Evolutionary conservation across 1,140 invertebrate genomes (phyloP), one percentile per base, ranked within the genome.

Genomic region (Antheraea pernyi): DNA sequence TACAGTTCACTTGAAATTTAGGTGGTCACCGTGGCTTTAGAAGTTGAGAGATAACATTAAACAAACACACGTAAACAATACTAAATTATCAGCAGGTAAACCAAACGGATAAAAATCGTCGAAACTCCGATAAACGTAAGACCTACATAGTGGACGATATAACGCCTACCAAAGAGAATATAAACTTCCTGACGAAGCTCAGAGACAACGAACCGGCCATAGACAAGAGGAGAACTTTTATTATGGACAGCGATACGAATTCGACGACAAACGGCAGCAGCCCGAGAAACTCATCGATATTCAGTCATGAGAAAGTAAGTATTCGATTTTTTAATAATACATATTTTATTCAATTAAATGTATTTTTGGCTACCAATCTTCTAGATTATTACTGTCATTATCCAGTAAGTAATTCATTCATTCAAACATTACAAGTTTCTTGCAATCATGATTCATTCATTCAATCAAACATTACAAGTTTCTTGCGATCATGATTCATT

Each of bases 251-350:
- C 62, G 92, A 93, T 67, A 92, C 90, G 0, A 91, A 91, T 64
- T 92, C 91, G 0, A 92, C 91, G 0, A 92, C 91, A 0, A 92
- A 91, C 63, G 89, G 91, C 0, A 91, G 91, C 58, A 92, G 91
- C 73, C 88, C 91, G 0, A 77, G 91, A 65, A 92, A 89, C 39
- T 92, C 91, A 7, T 92, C 91, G 0, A 88, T 92, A 67, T 92
- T 89, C 66, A 92, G 89, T 63, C 88, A 91, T 19, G 88, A 91
- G 69, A 89, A 90, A 48, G 64, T 65, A 48, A 48, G 37, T 19
- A n/a, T 18, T 60, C 22, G 6, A 16, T 22, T 61, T 61, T 36
- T 0, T 36, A 53, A 16, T 53, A n/a, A 53, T 0, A 53, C 46
- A 10, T 53, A 13, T 53, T 13, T 13, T 16, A 4, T 30, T 30